phyloP scores from a whole-genome alignment of 2,113 vertebrate species.

The Rhineura floridana region DNA sequence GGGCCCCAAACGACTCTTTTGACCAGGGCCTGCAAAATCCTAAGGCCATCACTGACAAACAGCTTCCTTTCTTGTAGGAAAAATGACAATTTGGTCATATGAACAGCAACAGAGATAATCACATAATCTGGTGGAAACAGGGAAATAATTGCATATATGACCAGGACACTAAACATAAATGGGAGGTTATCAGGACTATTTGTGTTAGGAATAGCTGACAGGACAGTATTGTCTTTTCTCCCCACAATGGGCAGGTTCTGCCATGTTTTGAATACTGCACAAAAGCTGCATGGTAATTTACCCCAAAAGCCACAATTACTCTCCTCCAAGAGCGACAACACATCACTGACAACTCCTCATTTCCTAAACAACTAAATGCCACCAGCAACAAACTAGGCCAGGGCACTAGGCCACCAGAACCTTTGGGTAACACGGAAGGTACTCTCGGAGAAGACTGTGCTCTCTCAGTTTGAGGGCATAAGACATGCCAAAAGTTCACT shows the following conservation, averaged over 20 bases:
- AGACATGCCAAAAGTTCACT: not conserved
- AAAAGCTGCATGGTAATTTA: slow-evolving; percentile 5
- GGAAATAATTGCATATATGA: not conserved
- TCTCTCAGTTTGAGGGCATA: not conserved
- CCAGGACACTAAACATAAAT: not conserved
- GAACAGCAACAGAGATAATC: not conserved
- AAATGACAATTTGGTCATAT: not conserved
- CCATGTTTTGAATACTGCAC: slow-evolving; percentile 31
- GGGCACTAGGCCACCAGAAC: not conserved
- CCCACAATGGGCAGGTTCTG: not conserved
- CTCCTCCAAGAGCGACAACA: not conserved
- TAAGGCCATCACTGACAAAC: no score
- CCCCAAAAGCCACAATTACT: slow-evolving; percentile 15
- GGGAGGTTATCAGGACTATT: not conserved
- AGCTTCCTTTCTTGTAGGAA: slow-evolving; percentile 16
- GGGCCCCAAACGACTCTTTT: no score
- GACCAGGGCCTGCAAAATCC: no score
- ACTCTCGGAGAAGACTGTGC: not conserved
- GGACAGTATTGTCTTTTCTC: not conserved
- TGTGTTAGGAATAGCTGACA: not conserved
- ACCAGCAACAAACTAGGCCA: not conserved
- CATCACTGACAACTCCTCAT: not conserved
- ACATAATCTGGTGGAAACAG: not conserved
- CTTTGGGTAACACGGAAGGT: not conserved
- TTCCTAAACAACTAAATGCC: not conserved